Conservation (phyloP, 1,140 invertebrate genomes). For the Tachypleus tridentatus region DNA sequence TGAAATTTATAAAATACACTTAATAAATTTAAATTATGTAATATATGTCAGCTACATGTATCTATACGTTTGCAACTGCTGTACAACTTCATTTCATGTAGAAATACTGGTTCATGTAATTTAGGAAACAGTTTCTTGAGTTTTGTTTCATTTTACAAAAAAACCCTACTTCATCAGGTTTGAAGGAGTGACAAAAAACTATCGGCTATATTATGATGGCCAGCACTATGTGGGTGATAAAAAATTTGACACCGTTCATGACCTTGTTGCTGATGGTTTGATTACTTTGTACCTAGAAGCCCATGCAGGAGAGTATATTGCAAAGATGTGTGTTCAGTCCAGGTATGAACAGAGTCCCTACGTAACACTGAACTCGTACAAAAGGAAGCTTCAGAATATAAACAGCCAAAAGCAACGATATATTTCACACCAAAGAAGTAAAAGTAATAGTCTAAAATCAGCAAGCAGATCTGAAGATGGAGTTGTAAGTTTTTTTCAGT, state of each 20-base stretch:
- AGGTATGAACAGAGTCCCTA: slow-evolving; percentile 78
- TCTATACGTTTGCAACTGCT: no score
- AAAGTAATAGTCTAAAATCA: no score
- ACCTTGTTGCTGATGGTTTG: slow-evolving; percentile 77
- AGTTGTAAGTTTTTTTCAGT: no score
- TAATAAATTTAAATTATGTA: no score
- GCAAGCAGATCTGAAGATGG: no score
- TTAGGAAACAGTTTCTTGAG: neutral
- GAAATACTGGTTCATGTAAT: no score
- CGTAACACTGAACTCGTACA: slow-evolving; percentile 45
- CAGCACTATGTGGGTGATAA: slow-evolving; percentile 62
- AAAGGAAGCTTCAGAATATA: slow-evolving; percentile 6
- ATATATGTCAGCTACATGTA: no score
- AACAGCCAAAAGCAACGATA: no score
- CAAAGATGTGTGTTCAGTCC: slow-evolving; percentile 54
- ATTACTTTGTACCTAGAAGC: slow-evolving; percentile 73
- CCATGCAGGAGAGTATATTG: slow-evolving; percentile 63
- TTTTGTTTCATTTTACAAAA: slow-evolving; percentile 26
- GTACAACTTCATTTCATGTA: no score
- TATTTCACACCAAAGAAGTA: no score
- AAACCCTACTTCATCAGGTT: slow-evolving; percentile 41
- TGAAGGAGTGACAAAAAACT: slow-evolving; percentile 66
- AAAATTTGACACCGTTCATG: slow-evolving; percentile 58
- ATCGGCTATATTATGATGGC: slow-evolving; percentile 70
- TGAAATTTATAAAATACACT: no score